Percentiles rank a stretch among this genome's conserved stretches.
These are phyloP conservation scores for Pangasius larnaudii DNA, from an alignment of 2,797 vertebrate species.

Conservation along the genomic window DNA sequence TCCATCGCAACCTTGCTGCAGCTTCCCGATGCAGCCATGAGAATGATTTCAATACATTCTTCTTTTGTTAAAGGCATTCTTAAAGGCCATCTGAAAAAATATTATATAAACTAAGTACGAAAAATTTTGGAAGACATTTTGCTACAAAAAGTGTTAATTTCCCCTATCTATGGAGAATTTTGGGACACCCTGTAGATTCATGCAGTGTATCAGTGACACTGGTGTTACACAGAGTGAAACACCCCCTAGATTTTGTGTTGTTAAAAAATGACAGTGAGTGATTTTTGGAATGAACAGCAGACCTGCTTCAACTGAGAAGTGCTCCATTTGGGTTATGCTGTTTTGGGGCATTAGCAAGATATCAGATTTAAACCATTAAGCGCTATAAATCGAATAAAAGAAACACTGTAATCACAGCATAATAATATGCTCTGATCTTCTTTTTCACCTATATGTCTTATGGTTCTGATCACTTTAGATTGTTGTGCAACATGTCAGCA, in stretches of 20 bases:
- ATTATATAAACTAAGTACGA: too few species aligned
- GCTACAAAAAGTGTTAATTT: too few species aligned
- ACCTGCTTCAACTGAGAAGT: background rate
- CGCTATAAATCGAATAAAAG: background rate
- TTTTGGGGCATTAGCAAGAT: background rate
- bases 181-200: background rate
- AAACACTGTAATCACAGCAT: background rate
- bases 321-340: background rate
- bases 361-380: background rate
- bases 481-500: slow-evolving; percentile 92
- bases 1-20: too few species aligned
- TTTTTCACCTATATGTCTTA: background rate
- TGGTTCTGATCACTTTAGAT: slow-evolving; percentile 74
- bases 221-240: background rate
- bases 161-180: too few species aligned
- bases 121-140: too few species aligned
- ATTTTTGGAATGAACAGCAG: background rate
- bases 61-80: too few species aligned
- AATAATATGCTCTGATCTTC: background rate
- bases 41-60: too few species aligned
- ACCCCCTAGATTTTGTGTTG: background rate
- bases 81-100: too few species aligned
- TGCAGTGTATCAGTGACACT: background rate
- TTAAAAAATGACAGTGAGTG: background rate
- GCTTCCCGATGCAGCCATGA: too few species aligned